Evolutionary conservation across 1,140 invertebrate genomes (phyloP).

Genomic region (Drosophila guanche): DNA sequence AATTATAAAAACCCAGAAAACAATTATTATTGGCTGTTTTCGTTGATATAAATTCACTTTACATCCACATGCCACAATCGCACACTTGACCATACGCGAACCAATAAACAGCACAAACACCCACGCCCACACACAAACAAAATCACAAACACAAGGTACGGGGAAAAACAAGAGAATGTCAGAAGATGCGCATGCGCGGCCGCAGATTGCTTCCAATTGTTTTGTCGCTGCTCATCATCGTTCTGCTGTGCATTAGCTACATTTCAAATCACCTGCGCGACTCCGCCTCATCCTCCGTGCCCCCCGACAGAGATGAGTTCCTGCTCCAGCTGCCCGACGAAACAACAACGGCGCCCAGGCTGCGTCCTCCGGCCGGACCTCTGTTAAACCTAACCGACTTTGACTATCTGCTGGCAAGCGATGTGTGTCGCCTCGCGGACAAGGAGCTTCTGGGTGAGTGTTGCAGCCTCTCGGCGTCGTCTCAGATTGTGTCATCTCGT

Average conservation of each 20-base stretch:
- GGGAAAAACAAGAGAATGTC: conserved; percentile 46
- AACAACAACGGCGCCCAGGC: neutral
- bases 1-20: neutral
- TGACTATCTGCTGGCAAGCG: conserved; percentile 61
- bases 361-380: conserved; percentile 17
- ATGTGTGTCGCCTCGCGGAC: conserved; percentile 68
- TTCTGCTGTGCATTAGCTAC: conserved; percentile 64
- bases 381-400: conserved; percentile 67
- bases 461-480: no score
- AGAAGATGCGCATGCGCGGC: conserved; percentile 77
- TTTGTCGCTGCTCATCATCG: conserved; percentile 57
- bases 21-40: neutral
- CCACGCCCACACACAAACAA: conserved; percentile 3
- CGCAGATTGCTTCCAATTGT: conserved; percentile 69
- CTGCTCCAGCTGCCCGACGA: conserved; percentile 49
- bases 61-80: neutral
- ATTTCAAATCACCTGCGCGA: conserved; percentile 53
- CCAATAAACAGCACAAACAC: conserved; percentile 1
- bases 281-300: neutral
- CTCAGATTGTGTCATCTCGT: neutral
- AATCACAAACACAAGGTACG: conserved; percentile 11
- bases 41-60: neutral
- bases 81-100: neutral
- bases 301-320: conserved; percentile 38
- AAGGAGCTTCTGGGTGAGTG: conserved; percentile 70